Conservation (phyloP, 2,888 invertebrate species). For the Arrhopalites spinosus region DNA sequence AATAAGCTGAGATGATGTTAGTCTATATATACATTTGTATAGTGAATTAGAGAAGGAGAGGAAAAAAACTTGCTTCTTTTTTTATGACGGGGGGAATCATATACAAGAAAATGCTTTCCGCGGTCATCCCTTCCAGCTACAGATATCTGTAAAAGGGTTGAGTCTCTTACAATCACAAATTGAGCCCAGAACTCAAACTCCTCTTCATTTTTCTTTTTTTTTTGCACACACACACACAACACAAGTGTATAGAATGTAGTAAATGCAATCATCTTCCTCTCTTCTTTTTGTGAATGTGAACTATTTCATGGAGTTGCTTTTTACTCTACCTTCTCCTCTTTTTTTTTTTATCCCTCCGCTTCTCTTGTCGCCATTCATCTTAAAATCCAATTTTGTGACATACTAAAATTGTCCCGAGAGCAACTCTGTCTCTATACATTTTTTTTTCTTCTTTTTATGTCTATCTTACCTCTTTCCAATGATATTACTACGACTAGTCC, state of each 20-base stretch:
- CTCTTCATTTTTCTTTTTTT: background rate
- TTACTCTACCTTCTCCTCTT: background rate
- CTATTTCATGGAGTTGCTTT: conserved; percentile 1
- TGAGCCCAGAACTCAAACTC: background rate
- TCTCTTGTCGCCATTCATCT: conserved; percentile 24
- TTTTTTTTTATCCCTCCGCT: too few species aligned
- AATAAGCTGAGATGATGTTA: too few species aligned
- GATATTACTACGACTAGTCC: too few species aligned
- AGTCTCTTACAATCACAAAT: background rate
- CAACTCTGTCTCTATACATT: background rate
- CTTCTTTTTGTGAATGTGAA: background rate
- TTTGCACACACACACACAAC: background rate
- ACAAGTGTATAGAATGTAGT: background rate
- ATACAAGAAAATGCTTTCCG: conserved; percentile 14
- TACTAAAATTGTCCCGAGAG: conserved; percentile 1
- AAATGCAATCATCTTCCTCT: conserved; percentile 11
- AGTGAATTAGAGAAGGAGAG: too few species aligned
- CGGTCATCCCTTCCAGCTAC: conserved; percentile 20
- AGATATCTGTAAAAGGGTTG: background rate
- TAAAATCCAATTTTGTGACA: conserved; percentile 27
- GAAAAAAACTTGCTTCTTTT: too few species aligned
- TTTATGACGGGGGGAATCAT: background rate
- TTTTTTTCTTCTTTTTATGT: too few species aligned
- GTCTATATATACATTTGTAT: too few species aligned
- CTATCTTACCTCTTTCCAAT: too few species aligned